phyloP scores from a whole-genome alignment of 1,140 invertebrate genomes.

The Zophobas atratus region DNA sequence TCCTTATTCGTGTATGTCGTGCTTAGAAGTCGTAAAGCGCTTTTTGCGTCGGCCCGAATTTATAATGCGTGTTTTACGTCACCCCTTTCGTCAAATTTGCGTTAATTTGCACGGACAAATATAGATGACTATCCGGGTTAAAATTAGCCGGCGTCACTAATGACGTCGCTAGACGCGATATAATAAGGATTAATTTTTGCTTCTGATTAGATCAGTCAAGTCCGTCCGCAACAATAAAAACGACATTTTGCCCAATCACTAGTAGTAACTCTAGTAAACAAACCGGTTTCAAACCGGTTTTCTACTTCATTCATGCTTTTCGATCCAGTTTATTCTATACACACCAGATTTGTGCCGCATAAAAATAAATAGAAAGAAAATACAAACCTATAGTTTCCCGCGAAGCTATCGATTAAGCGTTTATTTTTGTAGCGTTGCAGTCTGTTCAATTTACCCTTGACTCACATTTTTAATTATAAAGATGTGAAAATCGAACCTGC shows the following conservation, averaged over 20 bases:
- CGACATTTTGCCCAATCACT: conserved; percentile 20
- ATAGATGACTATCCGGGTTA: conserved; percentile 14
- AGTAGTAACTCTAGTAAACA: conserved; percentile 25
- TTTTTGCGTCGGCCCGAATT: not conserved
- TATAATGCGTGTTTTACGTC: not conserved
- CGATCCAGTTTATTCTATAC: conserved; percentile 10
- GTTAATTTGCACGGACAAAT: conserved; percentile 14
- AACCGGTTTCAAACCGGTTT: conserved; percentile 31
- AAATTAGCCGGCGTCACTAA: conserved; percentile 25
- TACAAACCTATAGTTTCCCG: conserved; percentile 1
- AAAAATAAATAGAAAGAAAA: not conserved
- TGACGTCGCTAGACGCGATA: conserved; percentile 22
- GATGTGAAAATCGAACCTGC: conserved; percentile 8
- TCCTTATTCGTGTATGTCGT: not conserved
- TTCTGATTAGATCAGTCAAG: conserved; percentile 29
- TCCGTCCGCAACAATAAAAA: conserved; percentile 26
- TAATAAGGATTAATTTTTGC: conserved; percentile 18
- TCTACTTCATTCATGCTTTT: conserved; percentile 30
- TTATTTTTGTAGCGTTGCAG: conserved; percentile 29
- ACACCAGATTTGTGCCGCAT: conserved; percentile 13
- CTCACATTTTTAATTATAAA: conserved; percentile 20
- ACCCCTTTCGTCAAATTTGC: conserved; percentile 25
- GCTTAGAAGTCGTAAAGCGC: not conserved
- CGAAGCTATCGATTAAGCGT: conserved; percentile 13
- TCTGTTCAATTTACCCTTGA: conserved; percentile 26